Evolutionary conservation across 2,113 vertebrate genomes (phyloP).

Genomic region (Microcebus ravelobensis): DNA sequence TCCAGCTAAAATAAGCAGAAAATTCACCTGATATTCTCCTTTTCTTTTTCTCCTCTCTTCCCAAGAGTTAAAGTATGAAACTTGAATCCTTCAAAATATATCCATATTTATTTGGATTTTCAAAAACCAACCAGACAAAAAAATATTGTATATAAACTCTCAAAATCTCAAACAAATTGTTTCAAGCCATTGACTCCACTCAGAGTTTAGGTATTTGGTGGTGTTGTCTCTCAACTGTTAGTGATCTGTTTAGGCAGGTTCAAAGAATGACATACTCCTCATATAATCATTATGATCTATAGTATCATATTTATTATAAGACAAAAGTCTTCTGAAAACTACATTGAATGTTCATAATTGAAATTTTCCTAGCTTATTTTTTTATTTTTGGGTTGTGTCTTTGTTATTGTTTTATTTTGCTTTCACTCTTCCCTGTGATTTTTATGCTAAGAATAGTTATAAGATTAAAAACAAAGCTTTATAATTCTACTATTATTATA

Average conservation of each 20-base stretch:
- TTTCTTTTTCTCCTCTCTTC: neutral
- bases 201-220: neutral
- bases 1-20: neutral
- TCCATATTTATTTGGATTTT: neutral
- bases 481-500: neutral
- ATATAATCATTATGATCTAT: neutral
- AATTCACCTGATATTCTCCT: neutral
- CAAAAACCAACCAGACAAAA: neutral
- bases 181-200: neutral
- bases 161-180: neutral
- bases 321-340: neutral
- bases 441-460: neutral
- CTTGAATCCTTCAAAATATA: neutral
- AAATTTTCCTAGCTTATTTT: neutral
- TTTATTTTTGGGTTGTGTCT: neutral
- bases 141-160: neutral
- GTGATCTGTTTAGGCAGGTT: neutral
- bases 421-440: neutral
- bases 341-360: neutral
- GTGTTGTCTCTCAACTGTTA: neutral
- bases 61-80: neutral
- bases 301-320: neutral
- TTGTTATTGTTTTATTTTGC: neutral
- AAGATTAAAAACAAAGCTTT: neutral
- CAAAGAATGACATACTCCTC: neutral